Base-by-base conservation (phyloP, 2,797 vertebrate species). In the Aeoliscus strigatus region DNA sequence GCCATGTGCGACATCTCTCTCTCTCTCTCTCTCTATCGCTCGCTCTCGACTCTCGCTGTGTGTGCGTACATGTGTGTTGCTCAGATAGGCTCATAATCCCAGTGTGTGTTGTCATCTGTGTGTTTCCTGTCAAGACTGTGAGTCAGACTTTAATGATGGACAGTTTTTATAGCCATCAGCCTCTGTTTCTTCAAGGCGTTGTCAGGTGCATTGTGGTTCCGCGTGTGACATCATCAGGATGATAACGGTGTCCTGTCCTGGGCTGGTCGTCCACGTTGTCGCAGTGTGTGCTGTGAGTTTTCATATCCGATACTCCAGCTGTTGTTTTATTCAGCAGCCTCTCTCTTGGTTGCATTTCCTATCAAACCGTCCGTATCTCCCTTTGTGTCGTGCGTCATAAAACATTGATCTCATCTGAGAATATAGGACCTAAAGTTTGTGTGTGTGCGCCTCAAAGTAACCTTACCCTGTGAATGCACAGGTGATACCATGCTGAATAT, bases 401-500 rank as follows among this genome's bases (percentile, higher is more conserved):
- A 78, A 74, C 29, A 52, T 61, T 53, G 39, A 63, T 67, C 66
- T 27, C n/a, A 24, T 30, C 21, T 9, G 18, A 54, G 32, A 37
- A 60, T 62, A 62, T 31, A 8, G 15, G 8, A 36, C 57, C 59
- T 29, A 44, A 51, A 40, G 42, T 76, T 65, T 59, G 41, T 24
- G 14, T 49, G 27, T 46, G 42, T 64, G 37, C 57, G 45, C 29
- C 51, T 63, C 51, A 63, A 30, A 75, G 87, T 88, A 87, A 88
- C 83, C 53, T 73, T 76, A 87, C 34, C 82, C 83, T 59, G 44
- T 14, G 13, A 59, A 48, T 54, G 66, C 85, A 87, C 82, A 89
- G 86, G 86, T 87, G 84, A 89, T 81, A 79, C 77, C 65, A 70
- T 59, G 79, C 86, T 88, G 79, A 84, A 88, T 89, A 86, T 87